A percentile compares a stretch with the other conserved stretches of the same genome.
Conservation (phyloP, 2,888 invertebrate species). For the Syrista parreyssii region DNA sequence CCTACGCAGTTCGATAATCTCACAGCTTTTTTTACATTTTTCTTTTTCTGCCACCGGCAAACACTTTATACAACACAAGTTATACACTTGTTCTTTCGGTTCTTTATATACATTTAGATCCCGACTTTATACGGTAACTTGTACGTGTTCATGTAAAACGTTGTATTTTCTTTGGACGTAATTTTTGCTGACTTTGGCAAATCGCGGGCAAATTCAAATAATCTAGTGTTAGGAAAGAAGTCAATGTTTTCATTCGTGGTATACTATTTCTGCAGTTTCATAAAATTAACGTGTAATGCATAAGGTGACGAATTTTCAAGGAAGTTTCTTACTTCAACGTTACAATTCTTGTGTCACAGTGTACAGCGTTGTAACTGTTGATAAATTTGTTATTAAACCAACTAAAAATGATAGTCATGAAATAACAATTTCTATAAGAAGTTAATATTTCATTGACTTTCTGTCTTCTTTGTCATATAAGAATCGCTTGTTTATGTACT, state of each 20-base stretch:
- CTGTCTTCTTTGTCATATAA: background rate
- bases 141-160: background rate
- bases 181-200: background rate
- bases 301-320: background rate
- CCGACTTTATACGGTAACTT: background rate
- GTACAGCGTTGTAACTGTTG: background rate
- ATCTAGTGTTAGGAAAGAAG: background rate
- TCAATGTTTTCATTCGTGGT: background rate
- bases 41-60: background rate
- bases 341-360: background rate
- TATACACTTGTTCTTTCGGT: background rate
- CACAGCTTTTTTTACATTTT: background rate
- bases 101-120: background rate
- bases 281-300: background rate
- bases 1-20: background rate
- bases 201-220: background rate
- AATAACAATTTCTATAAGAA: background rate
- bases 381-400: background rate
- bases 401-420: background rate
- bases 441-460: background rate
- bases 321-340: background rate
- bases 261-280: background rate
- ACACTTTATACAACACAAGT: too few species aligned
- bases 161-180: background rate
- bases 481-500: background rate